Evolutionary conservation across 2,888 invertebrate genomes (phyloP).

Genomic region (Branchellion lobata): DNA sequence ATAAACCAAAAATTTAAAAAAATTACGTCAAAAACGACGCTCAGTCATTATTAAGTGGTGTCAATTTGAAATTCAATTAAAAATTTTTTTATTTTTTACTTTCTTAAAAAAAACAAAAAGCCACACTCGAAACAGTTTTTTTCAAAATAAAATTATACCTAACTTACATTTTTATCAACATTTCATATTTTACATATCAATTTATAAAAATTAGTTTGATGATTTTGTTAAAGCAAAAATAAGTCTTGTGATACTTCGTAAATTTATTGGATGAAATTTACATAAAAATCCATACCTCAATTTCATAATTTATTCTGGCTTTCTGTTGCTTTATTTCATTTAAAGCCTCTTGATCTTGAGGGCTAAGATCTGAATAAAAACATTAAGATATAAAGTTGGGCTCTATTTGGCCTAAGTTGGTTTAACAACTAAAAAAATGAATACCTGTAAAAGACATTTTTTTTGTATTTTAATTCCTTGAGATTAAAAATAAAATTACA

Average conservation of each 20-base stretch:
- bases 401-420: too few relatives aligned
- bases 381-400: neutral
- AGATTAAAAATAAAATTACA: neutral
- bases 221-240: too few relatives aligned
- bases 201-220: too few relatives aligned
- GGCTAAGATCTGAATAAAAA: constrained; percentile 7
- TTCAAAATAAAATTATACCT: too few relatives aligned
- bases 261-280: constrained; percentile 13
- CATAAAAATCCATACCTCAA: constrained; percentile 32
- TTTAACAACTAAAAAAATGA: too few relatives aligned
- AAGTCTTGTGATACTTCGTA: too few relatives aligned
- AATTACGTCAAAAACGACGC: neutral
- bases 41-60: neutral
- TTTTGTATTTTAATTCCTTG: too few relatives aligned
- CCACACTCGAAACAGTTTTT: too few relatives aligned
- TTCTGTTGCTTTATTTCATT: constrained; percentile 31
- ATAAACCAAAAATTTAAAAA: neutral
- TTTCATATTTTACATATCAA: constrained; percentile 2
- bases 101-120: too few relatives aligned
- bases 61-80: neutral
- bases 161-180: too few relatives aligned
- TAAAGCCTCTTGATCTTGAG: constrained; percentile 36
- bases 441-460: too few relatives aligned
- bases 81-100: neutral
- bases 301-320: constrained; percentile 32